Base-by-base conservation (phyloP, 2,888 invertebrate genomes). In the Apotomis betuletana region DNA sequence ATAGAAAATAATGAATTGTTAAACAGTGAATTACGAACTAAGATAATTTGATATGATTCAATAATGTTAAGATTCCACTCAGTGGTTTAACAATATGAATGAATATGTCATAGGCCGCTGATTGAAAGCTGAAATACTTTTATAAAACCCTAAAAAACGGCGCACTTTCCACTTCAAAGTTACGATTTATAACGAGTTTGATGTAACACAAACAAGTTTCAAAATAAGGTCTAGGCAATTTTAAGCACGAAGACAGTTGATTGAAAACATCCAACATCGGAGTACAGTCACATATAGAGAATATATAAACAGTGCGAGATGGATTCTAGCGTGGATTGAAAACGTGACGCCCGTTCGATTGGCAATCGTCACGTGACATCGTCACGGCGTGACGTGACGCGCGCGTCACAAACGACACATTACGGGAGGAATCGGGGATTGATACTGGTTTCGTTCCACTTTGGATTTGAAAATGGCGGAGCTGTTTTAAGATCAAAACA, bases 1-100 rank as follows among this genome's bases (percentile, higher is more conserved):
- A 90, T 73, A 55, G 12, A 65, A 44, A 70, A 12, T 49, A 67
- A 5, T 58, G 75, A 6, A 12, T 59, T 4, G 13, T 67, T 10
- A 59, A 59, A 49, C 15, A 65, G n/a, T 36, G 57, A 38, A 49
- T n/a, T 10, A 58, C 5, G 38, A 10, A 9, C 49, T 41, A 41
- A 41, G 41, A 41, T 41, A 41, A 41, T 27, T 27, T 27, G 27
- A 27, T 27, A 27, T 27, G 27, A 27, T 27, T 27, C 27, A 27
- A 27, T 27, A 27, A 27, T 27, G 2, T 27, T 27, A 27, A 27
- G 27, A 27, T 27, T 27, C 27, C 27, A 27, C 27, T 27, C 27
- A 27, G 27, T 27, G 27, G 27, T 27, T 27, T 27, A 27, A 27
- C 27, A 27, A 27, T 27, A 27, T 27, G 27, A 27, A 2, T 0